Evolutionary conservation across 2,113 vertebrate species (phyloP).

Genomic region (Datnioides undecimradiatus): DNA sequence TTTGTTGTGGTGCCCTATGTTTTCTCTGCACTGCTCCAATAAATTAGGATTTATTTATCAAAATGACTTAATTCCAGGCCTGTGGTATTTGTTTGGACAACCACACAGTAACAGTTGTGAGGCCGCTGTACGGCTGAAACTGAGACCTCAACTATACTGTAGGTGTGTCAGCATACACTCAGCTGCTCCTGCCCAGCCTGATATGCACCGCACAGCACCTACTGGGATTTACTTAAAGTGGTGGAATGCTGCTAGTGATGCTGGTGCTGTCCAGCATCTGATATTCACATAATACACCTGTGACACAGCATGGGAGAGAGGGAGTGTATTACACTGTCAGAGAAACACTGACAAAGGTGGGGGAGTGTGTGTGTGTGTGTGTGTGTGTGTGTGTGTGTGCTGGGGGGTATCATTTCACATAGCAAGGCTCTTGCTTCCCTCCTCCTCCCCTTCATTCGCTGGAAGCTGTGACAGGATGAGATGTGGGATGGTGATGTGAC

Average conservation of each 20-base stretch:
- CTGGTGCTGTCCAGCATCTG: conserved; percentile 33
- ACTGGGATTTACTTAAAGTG: conserved; percentile 30
- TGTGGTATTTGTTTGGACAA: background rate
- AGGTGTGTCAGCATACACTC: conserved; percentile 8
- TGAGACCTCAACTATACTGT: conserved; percentile 6
- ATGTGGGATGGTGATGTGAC: conserved; percentile 58
- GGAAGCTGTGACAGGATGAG: conserved; percentile 50
- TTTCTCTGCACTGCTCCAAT: too few relatives aligned
- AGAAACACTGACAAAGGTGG: background rate
- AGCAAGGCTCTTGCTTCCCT: background rate
- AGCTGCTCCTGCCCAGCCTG: conserved; percentile 6
- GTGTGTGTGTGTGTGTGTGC: too few relatives aligned
- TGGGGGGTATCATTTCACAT: conserved; percentile 12
- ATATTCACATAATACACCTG: conserved; percentile 49
- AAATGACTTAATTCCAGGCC: too few relatives aligned
- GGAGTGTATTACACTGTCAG: background rate
- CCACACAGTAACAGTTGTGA: conserved; percentile 23
- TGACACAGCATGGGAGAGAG: conserved; percentile 13
- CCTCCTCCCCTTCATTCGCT: background rate
- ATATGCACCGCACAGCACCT: conserved; percentile 42
- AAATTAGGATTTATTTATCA: too few relatives aligned
- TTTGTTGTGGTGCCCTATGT: too few relatives aligned
- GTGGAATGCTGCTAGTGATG: conserved; percentile 14
- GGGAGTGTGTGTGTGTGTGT: too few relatives aligned
- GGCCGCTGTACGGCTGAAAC: conserved; percentile 15